Percentiles rank a stretch among this genome's conserved stretches.
phyloP scores from a whole-genome alignment of 2,888 invertebrate species.

The Strigamia crassipes region DNA sequence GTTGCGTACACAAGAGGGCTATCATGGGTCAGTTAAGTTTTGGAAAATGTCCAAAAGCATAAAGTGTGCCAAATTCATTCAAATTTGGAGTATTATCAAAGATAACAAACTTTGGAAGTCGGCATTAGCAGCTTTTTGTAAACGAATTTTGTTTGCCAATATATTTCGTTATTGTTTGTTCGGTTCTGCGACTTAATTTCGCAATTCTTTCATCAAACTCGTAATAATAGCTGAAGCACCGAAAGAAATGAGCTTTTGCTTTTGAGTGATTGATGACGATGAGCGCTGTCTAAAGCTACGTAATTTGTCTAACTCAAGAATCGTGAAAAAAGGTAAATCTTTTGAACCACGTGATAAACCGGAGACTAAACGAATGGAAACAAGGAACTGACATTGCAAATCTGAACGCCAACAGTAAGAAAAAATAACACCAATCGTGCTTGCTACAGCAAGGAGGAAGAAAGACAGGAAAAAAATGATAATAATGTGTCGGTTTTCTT shows the following conservation, averaged over 20 bases:
- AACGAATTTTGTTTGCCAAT: not conserved
- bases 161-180: not conserved
- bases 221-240: not conserved
- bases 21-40: conserved; percentile 27
- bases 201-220: not conserved
- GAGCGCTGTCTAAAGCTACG: not conserved
- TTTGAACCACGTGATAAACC: conserved; percentile 34
- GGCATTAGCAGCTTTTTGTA: not conserved
- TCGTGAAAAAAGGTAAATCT: conserved; percentile 24
- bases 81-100: conserved; percentile 33
- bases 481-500: conserved; percentile 27
- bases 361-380: conserved; percentile 34
- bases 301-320: conserved; percentile 31
- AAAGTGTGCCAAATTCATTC: conserved; percentile 35
- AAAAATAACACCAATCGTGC: conserved; percentile 28
- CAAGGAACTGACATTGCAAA: conserved; percentile 34
- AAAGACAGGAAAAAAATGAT: not conserved
- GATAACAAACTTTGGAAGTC: conserved; percentile 31
- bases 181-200: not conserved
- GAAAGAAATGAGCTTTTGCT: conserved; percentile 1
- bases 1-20: conserved; percentile 33
- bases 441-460: not conserved
- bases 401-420: conserved; percentile 28
- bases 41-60: conserved; percentile 10
- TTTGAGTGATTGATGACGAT: conserved; percentile 21